These are phyloP conservation scores for Urocolius indicus DNA, from an alignment of 2,113 vertebrate genomes.

Conservation along the genomic window DNA sequence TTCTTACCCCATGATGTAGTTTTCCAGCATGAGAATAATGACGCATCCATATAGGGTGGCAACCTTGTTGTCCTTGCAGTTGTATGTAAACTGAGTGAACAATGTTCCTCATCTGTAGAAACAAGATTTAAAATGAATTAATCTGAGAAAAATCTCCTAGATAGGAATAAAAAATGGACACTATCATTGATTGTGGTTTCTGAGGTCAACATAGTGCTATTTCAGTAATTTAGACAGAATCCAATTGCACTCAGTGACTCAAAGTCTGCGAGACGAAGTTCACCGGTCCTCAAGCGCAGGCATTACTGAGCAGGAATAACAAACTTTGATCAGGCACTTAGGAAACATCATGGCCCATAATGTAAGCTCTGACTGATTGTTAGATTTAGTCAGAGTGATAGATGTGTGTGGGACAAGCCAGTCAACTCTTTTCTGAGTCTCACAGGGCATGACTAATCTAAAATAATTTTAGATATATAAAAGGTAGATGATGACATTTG, in stretches of 20 bases:
- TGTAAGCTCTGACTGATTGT: neutral
- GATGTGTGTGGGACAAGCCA: neutral
- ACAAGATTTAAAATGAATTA: neutral
- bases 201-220: neutral
- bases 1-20: too few species aligned
- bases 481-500: neutral
- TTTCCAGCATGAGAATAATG: neutral
- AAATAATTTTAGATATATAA: neutral
- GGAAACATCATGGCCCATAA: neutral
- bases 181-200: neutral
- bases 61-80: neutral
- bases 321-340: neutral
- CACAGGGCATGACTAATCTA: neutral
- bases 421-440: neutral
- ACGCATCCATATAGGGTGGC: neutral
- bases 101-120: neutral
- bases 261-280: neutral
- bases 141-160: neutral
- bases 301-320: neutral
- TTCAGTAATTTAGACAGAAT: neutral
- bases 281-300: neutral
- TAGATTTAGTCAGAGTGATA: neutral
- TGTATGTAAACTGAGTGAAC: fast-evolving
- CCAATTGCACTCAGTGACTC: neutral
- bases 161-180: neutral